Evolutionary conservation across 2,113 vertebrate genomes (phyloP), one percentile per base, ranked within the genome.

Genomic region (Zapornia atra): DNA sequence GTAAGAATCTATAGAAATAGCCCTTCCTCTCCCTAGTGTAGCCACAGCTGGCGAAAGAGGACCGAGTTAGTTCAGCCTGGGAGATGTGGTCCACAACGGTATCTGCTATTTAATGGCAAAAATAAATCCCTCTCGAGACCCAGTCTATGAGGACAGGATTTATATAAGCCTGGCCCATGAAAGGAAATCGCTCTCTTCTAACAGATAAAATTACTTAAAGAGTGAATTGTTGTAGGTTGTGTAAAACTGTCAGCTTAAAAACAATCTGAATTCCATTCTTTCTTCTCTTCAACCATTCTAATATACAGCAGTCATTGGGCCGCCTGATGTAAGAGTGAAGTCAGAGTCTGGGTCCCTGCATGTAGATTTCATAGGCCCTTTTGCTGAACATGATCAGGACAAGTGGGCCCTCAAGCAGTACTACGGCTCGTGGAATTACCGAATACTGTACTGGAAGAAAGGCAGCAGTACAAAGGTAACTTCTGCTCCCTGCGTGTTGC

Each of bases 401-500:
- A 66, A 15, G 1, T 98, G 95, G 96, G 42, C 93, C n/a, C 80
- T 98, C 91, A 91, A 64, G 56, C 76, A 96, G 0, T 79, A 96
- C 53, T 98, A 98, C 0, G 86, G 88, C 76, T 95, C 90, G 0
- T 97, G 97, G 97, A 15, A 6, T 8, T 98, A 98, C 60, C 88
- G 89, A 31, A 76, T 98, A 65, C 80, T 86, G 11, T 98, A 96
- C 26, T 98, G 98, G 98, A 97, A 94, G 56, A 94, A 96, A 13
- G 87, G 75, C n/a, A 93, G 92, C 24, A 12, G 24, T 9, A 26
- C 94, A 21, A 36, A 93, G 86, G 98, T 96, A 86, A 91, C 69
- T 34, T 53, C 88, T 85, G 68, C 34, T 36, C 15, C 88, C 6
- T 1, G 13, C 28, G 33, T 61, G 21, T 1, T 48, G 40, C 51